These are phyloP conservation scores for Drosophila kuntzei DNA, from an alignment of 2,888 invertebrate species.

Conservation along the genomic window DNA sequence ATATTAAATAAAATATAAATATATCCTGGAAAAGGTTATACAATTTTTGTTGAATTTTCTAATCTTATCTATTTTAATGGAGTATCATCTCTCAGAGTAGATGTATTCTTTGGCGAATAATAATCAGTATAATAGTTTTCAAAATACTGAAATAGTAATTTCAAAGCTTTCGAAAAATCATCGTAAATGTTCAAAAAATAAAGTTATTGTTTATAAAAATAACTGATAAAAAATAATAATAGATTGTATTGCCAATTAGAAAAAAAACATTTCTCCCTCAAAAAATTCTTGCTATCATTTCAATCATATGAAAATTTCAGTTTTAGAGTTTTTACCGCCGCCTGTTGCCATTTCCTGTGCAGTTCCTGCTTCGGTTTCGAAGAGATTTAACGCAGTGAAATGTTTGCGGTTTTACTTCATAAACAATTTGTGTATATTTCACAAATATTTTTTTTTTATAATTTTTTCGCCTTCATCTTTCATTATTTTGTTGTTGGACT, in stretches of 20 bases:
- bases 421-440: slow-evolving; percentile 72
- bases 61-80: too few relatives aligned
- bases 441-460: slow-evolving; percentile 40
- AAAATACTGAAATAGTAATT: too few relatives aligned
- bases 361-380: slow-evolving; percentile 8
- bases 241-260: neutral
- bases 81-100: too few relatives aligned
- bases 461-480: slow-evolving; percentile 29
- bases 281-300: slow-evolving; percentile 3
- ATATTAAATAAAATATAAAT: too few relatives aligned
- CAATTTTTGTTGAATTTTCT: too few relatives aligned
- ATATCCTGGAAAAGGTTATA: too few relatives aligned
- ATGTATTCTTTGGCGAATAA: too few relatives aligned
- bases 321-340: slow-evolving; percentile 7
- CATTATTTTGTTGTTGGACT: slow-evolving; percentile 11
- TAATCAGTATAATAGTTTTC: too few relatives aligned
- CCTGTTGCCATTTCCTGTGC: slow-evolving; percentile 9
- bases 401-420: slow-evolving; percentile 73
- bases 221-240: neutral
- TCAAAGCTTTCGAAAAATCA: neutral
- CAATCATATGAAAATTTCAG: slow-evolving; percentile 12
- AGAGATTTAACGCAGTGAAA: slow-evolving; percentile 44
- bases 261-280: neutral
- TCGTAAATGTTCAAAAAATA: neutral
- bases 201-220: neutral